Base-by-base conservation (phyloP, 1,140 invertebrate species). In the Zophobas morio region DNA sequence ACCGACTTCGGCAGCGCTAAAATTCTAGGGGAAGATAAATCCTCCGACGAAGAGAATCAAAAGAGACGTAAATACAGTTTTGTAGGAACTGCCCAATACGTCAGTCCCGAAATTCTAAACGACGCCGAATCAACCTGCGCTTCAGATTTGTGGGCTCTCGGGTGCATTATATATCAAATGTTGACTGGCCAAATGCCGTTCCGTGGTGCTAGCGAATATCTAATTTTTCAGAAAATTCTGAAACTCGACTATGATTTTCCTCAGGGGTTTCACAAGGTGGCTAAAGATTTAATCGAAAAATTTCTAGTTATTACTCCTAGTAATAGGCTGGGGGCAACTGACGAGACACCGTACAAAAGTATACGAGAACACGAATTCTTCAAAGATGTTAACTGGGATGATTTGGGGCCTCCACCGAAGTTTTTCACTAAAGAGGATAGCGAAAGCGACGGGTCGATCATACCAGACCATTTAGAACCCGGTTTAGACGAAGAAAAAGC, bases 81-180 rank as follows among this genome's bases (percentile, higher is more conserved):
- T 88, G 97, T 99, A 2, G 98, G 98, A n/a, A 99, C 98, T 8
- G 98, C 98, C 0, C 98, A 99, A 86, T 99, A 99, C 88, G 97
- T 99, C 0, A 98, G 97, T 54, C 98, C 98, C 2, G 98, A 99
- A 87, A 89, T 99, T 8, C 87, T 99, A 1, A 94, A 94, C 39
- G 93, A 96, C 84, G 94, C 95, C 81, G 90, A 90, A 0, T 92
- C 94, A 34, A 93, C 93, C 33, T 91, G 90, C 77, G 93, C 96
- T 20, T 95, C 95, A 2, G 98, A 99, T 88, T 88, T 99, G n/a
- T 99, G 98, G 98, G 98, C 98, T 0, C 89, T 99, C 37, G 99
- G 98, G 2, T 99, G 98, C 86, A 98, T 99, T 75, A 89, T 99
- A 53, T 99, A 97, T 87, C 98, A 99, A 88, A 98, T 99, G 94